Conservation (phyloP, 2,113 vertebrate species). For the Tragelaphus imberbis region DNA sequence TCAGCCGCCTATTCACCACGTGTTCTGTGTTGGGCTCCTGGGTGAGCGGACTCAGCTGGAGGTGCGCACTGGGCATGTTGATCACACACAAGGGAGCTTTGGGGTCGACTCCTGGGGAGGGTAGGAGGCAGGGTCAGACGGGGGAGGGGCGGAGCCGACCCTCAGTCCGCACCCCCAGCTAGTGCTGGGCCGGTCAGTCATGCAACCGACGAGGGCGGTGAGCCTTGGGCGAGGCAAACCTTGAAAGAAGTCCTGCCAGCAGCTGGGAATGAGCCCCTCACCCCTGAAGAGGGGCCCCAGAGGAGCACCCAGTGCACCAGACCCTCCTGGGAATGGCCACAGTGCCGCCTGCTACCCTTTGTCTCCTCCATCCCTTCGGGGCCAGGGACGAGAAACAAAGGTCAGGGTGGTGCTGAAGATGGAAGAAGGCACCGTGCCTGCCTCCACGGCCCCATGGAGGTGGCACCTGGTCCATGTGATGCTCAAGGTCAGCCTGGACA, state of each 20-base stretch:
- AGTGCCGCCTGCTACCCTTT: accelerated
- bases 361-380: neutral
- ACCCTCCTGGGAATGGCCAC: accelerated
- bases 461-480: neutral
- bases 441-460: accelerated
- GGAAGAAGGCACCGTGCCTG: accelerated
- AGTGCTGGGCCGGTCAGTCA: neutral
- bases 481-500: neutral
- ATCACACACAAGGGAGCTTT: neutral
- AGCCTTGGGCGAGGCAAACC: neutral
- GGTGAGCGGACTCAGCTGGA: neutral
- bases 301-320: accelerated
- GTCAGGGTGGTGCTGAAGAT: neutral
- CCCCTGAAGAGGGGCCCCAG: neutral
- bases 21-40: neutral
- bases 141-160: neutral
- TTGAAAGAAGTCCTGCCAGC: neutral
- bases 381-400: accelerated
- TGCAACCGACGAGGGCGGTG: accelerated
- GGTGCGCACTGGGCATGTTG: too few species aligned
- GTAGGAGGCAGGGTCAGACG: accelerated
- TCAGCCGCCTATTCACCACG: accelerated
- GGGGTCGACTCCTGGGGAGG: neutral
- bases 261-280: accelerated
- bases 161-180: accelerated